Evolutionary conservation across 2,797 vertebrate genomes (phyloP).

Genomic region (Tympanoctomys barrerae): DNA sequence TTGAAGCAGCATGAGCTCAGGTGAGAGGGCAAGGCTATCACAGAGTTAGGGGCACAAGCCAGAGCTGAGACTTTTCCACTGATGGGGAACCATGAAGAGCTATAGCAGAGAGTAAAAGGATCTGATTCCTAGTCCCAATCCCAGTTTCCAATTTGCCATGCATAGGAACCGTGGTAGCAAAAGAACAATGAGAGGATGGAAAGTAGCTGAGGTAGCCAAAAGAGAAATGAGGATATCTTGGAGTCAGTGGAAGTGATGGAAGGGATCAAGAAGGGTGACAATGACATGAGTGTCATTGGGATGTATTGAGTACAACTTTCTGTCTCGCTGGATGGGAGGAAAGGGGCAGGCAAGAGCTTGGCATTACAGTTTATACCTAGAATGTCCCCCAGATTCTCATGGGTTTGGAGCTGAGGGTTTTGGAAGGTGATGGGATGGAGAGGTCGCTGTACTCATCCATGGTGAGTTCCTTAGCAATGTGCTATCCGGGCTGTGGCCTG

Average conservation of each 20-base stretch:
- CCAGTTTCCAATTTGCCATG: background rate
- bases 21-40: too few relatives aligned
- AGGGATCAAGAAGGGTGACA: background rate
- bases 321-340: background rate
- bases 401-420: background rate
- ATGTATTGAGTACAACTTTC: background rate
- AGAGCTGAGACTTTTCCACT: background rate
- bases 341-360: background rate
- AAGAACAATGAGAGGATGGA: background rate
- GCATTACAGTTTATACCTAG: background rate
- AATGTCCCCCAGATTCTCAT: background rate
- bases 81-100: background rate
- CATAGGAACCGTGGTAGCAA: background rate
- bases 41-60: background rate
- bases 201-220: background rate
- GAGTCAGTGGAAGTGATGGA: fast-evolving
- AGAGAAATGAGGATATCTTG: background rate
- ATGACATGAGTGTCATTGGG: background rate
- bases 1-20: background rate
- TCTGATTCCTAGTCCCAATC: background rate
- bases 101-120: background rate
- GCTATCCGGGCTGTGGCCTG: background rate
- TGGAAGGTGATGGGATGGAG: background rate
- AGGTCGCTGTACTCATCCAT: background rate
- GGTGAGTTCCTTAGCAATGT: background rate